Percentiles rank a stretch among this genome's conserved stretches.
Evolutionary conservation across 2,797 vertebrate species (phyloP).

Genomic region (Phaenicophaeus curvirostris): DNA sequence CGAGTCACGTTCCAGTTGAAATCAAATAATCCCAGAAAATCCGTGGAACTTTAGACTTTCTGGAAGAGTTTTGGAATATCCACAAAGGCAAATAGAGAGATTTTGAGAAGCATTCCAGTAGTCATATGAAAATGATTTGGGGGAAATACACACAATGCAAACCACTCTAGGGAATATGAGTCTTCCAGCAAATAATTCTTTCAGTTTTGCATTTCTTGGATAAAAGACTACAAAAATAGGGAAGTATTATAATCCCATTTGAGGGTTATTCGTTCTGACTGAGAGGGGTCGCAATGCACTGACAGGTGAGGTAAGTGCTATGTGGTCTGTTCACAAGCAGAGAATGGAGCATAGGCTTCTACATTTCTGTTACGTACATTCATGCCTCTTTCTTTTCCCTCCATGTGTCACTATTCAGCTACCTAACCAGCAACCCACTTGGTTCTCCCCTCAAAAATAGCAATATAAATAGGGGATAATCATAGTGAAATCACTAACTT

Average conservation of each 20-base stretch:
- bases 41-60: conserved; percentile 25
- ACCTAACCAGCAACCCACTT: background rate
- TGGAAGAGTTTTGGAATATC: conserved; percentile 45
- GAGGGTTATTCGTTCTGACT: background rate
- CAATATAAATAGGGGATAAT: background rate
- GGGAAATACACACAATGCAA: conserved; percentile 27
- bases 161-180: background rate
- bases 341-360: background rate
- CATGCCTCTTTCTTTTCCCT: background rate
- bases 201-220: conserved; percentile 16
- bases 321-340: background rate
- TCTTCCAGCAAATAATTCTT: conserved; percentile 51
- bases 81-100: conserved; percentile 17
- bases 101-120: conserved; percentile 3
- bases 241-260: background rate
- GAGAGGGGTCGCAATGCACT: background rate
- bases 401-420: background rate
- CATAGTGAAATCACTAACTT: background rate
- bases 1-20: conserved; percentile 12
- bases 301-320: background rate
- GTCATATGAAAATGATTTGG: conserved; percentile 51
- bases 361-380: background rate
- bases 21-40: conserved; percentile 35
- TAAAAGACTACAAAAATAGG: background rate
- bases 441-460: background rate